Conservation (phyloP, 2,888 invertebrate genomes). For the Mythimna albipuncta region DNA sequence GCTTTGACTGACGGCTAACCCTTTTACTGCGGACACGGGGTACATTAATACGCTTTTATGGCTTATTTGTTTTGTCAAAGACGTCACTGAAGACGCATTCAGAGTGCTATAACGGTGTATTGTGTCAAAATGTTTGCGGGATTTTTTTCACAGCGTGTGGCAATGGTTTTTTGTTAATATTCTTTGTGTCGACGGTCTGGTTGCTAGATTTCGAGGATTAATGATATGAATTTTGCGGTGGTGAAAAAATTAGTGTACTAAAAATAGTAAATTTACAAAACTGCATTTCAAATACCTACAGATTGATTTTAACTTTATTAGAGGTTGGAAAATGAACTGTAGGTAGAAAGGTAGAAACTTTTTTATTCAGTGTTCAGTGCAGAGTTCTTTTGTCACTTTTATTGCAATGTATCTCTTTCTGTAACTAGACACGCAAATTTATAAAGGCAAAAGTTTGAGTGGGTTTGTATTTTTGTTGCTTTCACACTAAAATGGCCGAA, state of each 20-base stretch:
- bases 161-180: conserved; percentile 14
- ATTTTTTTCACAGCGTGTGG: conserved; percentile 78
- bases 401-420: not conserved
- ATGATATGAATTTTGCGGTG: conserved; percentile 7
- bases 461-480: too few species aligned
- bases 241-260: not conserved
- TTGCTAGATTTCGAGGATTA: not conserved
- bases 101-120: conserved; percentile 57
- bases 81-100: conserved; percentile 73
- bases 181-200: not conserved
- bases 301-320: not conserved
- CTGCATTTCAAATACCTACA: not conserved
- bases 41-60: conserved; percentile 68
- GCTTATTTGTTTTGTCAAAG: conserved; percentile 74
- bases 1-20: conserved; percentile 71
- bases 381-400: not conserved
- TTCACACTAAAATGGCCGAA: too few species aligned
- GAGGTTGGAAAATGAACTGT: not conserved
- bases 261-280: too few species aligned
- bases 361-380: not conserved
- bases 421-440: too few species aligned
- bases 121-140: conserved; percentile 79
- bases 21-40: conserved; percentile 67
- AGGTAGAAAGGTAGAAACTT: too few species aligned
- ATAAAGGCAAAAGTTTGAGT: too few species aligned